Conservation (phyloP, 2,888 invertebrate genomes). For the Plebejus argus region DNA sequence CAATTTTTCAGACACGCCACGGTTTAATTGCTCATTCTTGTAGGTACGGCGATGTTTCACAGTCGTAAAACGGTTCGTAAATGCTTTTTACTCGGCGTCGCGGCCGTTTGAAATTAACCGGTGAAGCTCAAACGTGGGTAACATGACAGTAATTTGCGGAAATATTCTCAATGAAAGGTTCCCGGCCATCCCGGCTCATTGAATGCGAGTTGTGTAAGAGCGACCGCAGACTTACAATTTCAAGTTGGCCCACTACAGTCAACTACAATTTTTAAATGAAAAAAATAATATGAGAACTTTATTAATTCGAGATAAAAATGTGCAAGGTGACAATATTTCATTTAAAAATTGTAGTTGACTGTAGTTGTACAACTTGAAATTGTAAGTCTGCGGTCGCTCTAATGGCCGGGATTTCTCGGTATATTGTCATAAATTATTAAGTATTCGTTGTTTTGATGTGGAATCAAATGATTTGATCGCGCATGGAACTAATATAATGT, state of each 20-base stretch:
- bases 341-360: no score
- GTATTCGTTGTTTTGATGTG: background rate
- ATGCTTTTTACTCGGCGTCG: constrained; percentile 17
- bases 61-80: constrained; percentile 38
- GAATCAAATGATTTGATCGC: background rate
- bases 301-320: no score
- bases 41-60: constrained; percentile 17
- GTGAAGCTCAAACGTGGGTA: constrained; percentile 19
- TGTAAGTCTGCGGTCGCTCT: no score
- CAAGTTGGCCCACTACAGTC: no score
- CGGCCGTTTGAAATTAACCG: constrained; percentile 16
- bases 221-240: no score
- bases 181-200: background rate
- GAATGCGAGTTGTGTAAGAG: background rate
- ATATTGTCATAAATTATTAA: constrained; percentile 17
- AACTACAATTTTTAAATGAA: no score
- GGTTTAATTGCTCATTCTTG: background rate
- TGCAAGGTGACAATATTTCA: no score
- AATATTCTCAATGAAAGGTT: constrained; percentile 18
- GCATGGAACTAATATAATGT: background rate
- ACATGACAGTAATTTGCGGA: constrained; percentile 29
- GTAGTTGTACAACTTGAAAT: no score
- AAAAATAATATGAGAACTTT: no score
- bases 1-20: background rate
- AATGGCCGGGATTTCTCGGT: constrained; percentile 1